Conservation (phyloP, 2,797 vertebrate genomes). For the Spheniscus humboldti region DNA sequence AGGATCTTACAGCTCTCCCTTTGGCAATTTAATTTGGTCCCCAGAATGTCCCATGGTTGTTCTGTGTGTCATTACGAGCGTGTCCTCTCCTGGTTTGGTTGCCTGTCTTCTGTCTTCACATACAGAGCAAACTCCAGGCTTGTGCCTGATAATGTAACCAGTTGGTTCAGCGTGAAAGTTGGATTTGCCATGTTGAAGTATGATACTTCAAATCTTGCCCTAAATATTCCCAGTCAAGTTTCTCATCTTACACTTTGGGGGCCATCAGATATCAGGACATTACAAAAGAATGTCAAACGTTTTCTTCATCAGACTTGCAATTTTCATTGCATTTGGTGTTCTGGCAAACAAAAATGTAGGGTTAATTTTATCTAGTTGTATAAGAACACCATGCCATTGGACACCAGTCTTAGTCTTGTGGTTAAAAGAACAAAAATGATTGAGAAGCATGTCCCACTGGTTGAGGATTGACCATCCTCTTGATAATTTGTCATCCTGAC, state of each 20-base stretch:
- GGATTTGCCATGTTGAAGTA: neutral
- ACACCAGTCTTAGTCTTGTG: neutral
- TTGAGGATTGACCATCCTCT: neutral
- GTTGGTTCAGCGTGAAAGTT: neutral
- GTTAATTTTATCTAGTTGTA: neutral
- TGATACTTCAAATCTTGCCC: neutral
- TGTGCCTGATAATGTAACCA: neutral
- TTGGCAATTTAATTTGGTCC: neutral
- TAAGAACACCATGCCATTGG: neutral
- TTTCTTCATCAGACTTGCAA: neutral
- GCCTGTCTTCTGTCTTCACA: neutral
- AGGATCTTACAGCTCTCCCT: neutral
- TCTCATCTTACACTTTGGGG: neutral
- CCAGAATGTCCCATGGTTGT: neutral
- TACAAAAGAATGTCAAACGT: neutral
- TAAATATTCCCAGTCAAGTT: neutral
- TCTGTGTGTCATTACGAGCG: neutral
- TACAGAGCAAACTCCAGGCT: neutral
- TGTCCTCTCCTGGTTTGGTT: neutral
- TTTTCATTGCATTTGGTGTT: neutral
- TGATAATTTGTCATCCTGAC: neutral
- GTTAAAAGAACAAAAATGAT: neutral
- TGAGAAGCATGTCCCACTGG: neutral
- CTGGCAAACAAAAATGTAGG: neutral
- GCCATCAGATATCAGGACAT: neutral